A percentile compares a stretch with the other conserved stretches of the same genome.
Evolutionary conservation across 2,797 vertebrate genomes (phyloP).

Genomic region (Simalia tracyae): DNA sequence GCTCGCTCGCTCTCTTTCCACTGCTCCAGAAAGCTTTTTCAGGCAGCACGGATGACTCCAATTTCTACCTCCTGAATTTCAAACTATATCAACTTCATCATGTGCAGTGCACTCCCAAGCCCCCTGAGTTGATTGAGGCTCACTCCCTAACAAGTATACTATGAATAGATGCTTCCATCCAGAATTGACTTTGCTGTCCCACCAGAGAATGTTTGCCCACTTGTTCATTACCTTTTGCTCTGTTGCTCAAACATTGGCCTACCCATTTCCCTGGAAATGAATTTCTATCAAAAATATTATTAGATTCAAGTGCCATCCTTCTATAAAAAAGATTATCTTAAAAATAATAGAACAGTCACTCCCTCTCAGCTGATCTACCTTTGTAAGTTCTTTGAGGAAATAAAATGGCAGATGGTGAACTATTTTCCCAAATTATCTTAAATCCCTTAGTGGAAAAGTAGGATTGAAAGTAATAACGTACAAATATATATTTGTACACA

Average conservation of each 20-base stretch:
- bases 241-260: neutral
- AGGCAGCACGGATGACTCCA: neutral
- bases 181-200: neutral
- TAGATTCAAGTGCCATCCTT: neutral
- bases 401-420: neutral
- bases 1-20: neutral
- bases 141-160: neutral
- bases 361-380: neutral
- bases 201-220: neutral
- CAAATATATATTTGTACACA: no score
- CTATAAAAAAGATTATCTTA: neutral
- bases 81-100: neutral
- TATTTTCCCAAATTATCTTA: neutral
- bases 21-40: neutral
- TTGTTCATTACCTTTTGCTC: neutral
- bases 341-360: neutral
- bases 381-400: neutral
- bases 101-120: neutral
- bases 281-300: constrained; percentile 12
- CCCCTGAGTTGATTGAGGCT: neutral
- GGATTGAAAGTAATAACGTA: neutral
- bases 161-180: neutral
- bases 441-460: neutral
- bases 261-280: neutral
- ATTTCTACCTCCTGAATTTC: neutral